These are phyloP conservation scores for Numida meleagris DNA, from an alignment of 2,113 vertebrate genomes.

Conservation along the genomic window DNA sequence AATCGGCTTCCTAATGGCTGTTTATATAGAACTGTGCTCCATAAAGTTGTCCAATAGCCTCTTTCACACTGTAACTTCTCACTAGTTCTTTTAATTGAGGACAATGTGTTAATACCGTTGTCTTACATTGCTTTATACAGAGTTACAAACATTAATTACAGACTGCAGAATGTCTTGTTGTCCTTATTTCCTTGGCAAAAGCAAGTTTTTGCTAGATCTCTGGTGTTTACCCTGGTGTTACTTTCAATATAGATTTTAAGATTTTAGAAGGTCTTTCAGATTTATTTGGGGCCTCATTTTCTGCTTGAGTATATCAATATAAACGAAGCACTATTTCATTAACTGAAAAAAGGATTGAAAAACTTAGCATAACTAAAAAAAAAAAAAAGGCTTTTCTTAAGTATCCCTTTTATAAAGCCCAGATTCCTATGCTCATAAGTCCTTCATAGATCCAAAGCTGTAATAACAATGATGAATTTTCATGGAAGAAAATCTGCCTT, in stretches of 20 bases:
- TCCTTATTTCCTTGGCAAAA: slow-evolving; percentile 26
- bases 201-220: neutral
- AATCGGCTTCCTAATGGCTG: rapidly evolving
- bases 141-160: slow-evolving; percentile 3
- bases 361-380: neutral
- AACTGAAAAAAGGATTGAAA: neutral
- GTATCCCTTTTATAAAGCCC: neutral
- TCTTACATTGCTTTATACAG: neutral
- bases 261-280: neutral
- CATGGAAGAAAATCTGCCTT: neutral
- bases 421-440: neutral
- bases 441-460: neutral
- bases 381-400: neutral
- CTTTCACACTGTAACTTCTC: neutral
- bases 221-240: neutral
- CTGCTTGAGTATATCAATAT: slow-evolving; percentile 1
- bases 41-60: neutral
- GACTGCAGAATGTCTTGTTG: neutral
- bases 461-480: slow-evolving; percentile 9
- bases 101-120: neutral
- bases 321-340: slow-evolving; percentile 1
- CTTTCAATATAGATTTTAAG: slow-evolving; percentile 19
- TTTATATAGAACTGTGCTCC: neutral
- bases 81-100: neutral
- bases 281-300: neutral